Base-by-base conservation (phyloP, 2,797 vertebrate genomes). In the Cossypha heuglini region DNA sequence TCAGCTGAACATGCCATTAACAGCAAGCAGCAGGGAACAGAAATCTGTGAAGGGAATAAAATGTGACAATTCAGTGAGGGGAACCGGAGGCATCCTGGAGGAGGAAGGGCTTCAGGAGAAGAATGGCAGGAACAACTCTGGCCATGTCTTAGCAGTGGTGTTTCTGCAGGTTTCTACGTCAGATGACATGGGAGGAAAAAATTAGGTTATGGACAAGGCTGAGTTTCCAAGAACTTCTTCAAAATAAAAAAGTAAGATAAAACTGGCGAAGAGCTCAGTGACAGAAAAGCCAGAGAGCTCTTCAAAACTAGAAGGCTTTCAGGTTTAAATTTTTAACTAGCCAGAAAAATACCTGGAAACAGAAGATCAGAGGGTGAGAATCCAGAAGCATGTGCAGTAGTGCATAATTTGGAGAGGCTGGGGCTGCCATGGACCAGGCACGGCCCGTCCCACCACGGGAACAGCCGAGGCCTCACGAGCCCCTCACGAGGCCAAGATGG, bases 391-490 rank as follows among this genome's bases (percentile, higher is more conserved):
- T 1, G 46, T 1, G 42, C 46, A 51, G 6, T 3, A 25, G 29
- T 29, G 18, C 26, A 13, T 51, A 48, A 11, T 19, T 29, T 51
- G 42, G 57, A 43, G 35, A 12, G 42, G 51, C 11, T 0, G 0
- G n/a, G 45, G n/a, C 45, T 84, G 61, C 26, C 20, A 3, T 11
- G 37, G 49, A 4, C 11, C 2, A 5, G 33, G 38, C 18, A 25
- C 7, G 11, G 40, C 13, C 4, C 0, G 5, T 54, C 35, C 54
- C 48, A 19, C 5, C 1, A 0, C 40, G 55, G 45, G 29, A 24
- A 6, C 0, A 0, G 54, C 64, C 11, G 25, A 57, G 67, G 38
- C 58, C 12, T 5, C 52, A 37, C 5, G 0, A 20, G 35, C 10
- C 20, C 42, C 22, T 9, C 52, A 48, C 2, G 16, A 42, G 35